Conservation (phyloP, 2,797 vertebrate genomes). For the Fistularia tabacaria region DNA sequence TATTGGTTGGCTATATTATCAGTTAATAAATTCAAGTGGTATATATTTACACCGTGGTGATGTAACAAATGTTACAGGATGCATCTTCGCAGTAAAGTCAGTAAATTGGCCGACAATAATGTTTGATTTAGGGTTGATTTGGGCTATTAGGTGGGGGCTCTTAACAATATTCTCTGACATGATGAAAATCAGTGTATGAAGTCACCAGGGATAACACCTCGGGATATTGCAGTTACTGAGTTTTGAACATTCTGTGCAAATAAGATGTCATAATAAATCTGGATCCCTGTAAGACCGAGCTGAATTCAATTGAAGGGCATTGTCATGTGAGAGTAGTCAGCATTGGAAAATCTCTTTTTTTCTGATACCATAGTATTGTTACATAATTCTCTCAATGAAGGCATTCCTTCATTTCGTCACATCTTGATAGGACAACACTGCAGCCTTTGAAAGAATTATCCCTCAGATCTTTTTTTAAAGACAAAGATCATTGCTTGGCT, state of each 20-base stretch:
- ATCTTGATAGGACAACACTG: conserved; percentile 35
- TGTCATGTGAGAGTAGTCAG: conserved; percentile 7
- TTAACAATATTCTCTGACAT: not conserved
- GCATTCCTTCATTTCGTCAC: conserved; percentile 39
- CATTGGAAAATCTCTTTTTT: conserved; percentile 18
- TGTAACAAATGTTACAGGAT: too few relatives aligned
- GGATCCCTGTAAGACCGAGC: too few relatives aligned
- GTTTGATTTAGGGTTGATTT: conserved; percentile 4
- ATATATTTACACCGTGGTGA: too few relatives aligned
- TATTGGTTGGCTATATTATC: too few relatives aligned
- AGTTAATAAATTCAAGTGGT: too few relatives aligned
- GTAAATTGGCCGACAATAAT: not conserved
- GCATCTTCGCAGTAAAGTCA: not conserved
- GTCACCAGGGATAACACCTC: not conserved
- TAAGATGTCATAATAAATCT: too few relatives aligned
- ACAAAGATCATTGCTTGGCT: conserved; percentile 6
- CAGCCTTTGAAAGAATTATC: conserved; percentile 32
- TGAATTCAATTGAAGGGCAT: too few relatives aligned
- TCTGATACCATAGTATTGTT: conserved; percentile 14
- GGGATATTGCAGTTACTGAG: not conserved
- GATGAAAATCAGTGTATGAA: not conserved
- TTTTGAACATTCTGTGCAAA: not conserved
- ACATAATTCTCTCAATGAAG: conserved; percentile 37
- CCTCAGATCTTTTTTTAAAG: conserved; percentile 14
- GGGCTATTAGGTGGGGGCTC: not conserved